Percentiles rank a stretch among this genome's conserved stretches.
These are phyloP conservation scores for Leptinotarsa undecemlineata DNA, from an alignment of 1,140 invertebrate species.

Conservation along the genomic window DNA sequence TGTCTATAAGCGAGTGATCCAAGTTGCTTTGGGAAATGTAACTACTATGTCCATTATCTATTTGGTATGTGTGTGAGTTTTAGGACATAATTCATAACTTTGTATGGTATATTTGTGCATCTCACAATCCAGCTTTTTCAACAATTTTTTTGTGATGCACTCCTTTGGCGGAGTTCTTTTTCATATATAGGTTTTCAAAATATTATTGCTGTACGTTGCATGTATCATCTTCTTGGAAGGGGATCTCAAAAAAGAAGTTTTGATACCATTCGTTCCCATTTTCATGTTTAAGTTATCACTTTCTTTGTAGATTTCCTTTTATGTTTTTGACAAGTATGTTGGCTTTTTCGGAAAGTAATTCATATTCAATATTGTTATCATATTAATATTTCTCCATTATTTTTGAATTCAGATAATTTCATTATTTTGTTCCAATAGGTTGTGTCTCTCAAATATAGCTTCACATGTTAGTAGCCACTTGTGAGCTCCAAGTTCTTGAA, in stretches of 20 bases:
- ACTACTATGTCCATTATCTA: background rate
- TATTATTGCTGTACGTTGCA: background rate
- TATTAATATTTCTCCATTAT: background rate
- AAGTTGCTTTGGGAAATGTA: background rate
- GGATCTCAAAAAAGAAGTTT: background rate
- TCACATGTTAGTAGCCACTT: background rate
- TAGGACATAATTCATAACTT: background rate
- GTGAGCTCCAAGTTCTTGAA: background rate
- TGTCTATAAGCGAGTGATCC: no score
- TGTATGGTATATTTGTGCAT: background rate
- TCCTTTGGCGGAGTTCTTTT: background rate
- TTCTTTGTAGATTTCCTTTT: background rate
- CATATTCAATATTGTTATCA: background rate
- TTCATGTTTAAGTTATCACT: background rate
- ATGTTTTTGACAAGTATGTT: background rate
- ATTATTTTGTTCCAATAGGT: background rate
- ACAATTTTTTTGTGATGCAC: background rate
- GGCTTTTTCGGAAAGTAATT: background rate
- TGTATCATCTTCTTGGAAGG: background rate
- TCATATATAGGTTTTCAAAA: background rate
- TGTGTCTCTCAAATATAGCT: background rate
- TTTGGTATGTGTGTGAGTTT: slow-evolving; percentile 5
- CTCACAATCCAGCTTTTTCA: background rate
- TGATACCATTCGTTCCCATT: background rate
- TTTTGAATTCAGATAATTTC: background rate